phyloP scores from a whole-genome alignment of 2,888 invertebrate species.

The Cryptophagus acutangulus region DNA sequence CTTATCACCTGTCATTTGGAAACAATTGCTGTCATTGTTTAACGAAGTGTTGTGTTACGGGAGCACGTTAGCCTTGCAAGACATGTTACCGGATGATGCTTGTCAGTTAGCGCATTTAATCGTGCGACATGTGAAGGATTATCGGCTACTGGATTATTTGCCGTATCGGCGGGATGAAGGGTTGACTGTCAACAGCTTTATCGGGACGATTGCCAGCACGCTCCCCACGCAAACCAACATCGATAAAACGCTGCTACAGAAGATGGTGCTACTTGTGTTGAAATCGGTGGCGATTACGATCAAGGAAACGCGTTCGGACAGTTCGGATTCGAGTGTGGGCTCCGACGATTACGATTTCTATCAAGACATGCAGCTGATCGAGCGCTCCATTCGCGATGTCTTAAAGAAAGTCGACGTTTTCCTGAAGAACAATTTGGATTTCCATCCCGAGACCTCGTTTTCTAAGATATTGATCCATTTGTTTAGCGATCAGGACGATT shows the following conservation, averaged over 20 bases:
- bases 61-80: conserved; percentile 83
- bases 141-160: conserved; percentile 61
- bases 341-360: conserved; percentile 82
- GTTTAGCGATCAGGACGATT: conserved; percentile 88
- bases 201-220: conserved; percentile 42
- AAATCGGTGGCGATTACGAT: conserved; percentile 88
- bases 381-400: conserved; percentile 78
- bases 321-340: conserved; percentile 74
- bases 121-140: conserved; percentile 80
- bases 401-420: conserved; percentile 76
- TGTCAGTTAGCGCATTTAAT: conserved; percentile 81
- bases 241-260: conserved; percentile 76
- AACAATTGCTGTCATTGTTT: conserved; percentile 76
- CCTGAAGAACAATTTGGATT: conserved; percentile 74
- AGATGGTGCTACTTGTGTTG: conserved; percentile 78
- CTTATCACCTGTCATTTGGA: conserved; percentile 78
- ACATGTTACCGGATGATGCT: conserved; percentile 82
- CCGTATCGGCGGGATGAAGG: conserved; percentile 44
- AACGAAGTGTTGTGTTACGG: conserved; percentile 90
- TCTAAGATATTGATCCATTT: conserved; percentile 84
- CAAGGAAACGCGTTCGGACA: conserved; percentile 83
- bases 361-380: conserved; percentile 85
- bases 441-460: conserved; percentile 81
- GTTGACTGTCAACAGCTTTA: conserved; percentile 46
- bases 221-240: conserved; percentile 46